These are phyloP conservation scores for Lophius piscatorius DNA, from an alignment of 2,113 vertebrate species.

Conservation along the genomic window DNA sequence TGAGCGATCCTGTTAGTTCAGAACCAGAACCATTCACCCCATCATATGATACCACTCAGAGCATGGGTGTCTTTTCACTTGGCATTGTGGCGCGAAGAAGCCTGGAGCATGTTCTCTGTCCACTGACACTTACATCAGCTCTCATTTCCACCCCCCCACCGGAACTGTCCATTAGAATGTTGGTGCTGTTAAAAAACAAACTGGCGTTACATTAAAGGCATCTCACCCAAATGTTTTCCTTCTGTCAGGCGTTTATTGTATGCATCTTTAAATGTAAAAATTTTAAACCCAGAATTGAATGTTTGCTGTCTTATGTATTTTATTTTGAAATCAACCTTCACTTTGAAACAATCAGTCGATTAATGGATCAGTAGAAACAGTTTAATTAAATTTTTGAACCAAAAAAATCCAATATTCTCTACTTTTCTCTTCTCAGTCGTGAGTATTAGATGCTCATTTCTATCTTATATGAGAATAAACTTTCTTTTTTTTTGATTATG, in stretches of 20 bases:
- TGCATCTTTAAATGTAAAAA: background rate
- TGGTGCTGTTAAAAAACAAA: slow-evolving; percentile 19
- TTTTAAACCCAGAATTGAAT: background rate
- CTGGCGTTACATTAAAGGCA: slow-evolving; percentile 71
- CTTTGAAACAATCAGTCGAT: background rate
- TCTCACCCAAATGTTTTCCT: slow-evolving; percentile 6
- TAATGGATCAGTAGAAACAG: background rate
- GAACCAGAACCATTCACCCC: slow-evolving; percentile 36
- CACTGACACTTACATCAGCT: slow-evolving; percentile 39
- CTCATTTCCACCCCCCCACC: slow-evolving; percentile 56
- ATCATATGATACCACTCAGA: slow-evolving; percentile 46
- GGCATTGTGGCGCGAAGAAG: slow-evolving; percentile 26
- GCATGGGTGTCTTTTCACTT: slow-evolving; percentile 65
- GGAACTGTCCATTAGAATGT: background rate
- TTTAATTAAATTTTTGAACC: no score
- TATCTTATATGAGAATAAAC: background rate
- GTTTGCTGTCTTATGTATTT: background rate
- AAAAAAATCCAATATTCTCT: background rate
- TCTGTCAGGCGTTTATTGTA: background rate
- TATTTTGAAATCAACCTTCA: background rate
- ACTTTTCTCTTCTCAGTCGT: background rate
- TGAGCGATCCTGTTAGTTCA: slow-evolving; percentile 16
- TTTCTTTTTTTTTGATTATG: background rate
- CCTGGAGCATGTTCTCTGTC: slow-evolving; percentile 59
- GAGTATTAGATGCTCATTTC: background rate